Conservation (phyloP, 1,140 invertebrate genomes). For the Lepidurus apus region DNA sequence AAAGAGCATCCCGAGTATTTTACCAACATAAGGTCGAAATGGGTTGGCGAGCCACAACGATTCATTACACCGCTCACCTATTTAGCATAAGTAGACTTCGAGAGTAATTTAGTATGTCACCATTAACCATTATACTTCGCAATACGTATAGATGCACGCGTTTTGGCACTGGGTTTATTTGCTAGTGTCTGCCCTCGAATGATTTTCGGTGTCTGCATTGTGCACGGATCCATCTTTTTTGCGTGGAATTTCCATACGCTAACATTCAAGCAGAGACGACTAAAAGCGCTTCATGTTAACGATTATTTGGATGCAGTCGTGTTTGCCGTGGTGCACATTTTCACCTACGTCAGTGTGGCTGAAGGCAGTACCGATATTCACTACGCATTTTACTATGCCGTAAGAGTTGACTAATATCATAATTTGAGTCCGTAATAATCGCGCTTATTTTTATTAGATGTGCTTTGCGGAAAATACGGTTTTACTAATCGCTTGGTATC, state of each 20-base stretch:
- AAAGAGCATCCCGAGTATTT: background rate
- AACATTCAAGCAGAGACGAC: background rate
- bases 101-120: background rate
- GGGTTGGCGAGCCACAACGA: background rate
- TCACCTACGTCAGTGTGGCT: background rate
- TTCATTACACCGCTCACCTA: background rate
- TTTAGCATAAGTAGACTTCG: background rate
- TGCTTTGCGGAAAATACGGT: background rate
- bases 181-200: background rate
- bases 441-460: background rate
- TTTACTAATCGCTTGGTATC: background rate
- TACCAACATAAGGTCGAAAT: background rate
- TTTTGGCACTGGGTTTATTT: background rate
- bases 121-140: background rate
- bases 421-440: background rate
- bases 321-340: background rate
- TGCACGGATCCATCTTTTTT: background rate
- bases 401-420: background rate
- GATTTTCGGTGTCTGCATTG: constrained; percentile 1
- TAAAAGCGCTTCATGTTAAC: background rate
- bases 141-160: background rate
- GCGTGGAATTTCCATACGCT: constrained; percentile 1
- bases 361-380: background rate
- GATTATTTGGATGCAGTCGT: background rate
- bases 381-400: background rate